Conservation (phyloP, 2,888 invertebrate species). For the Heliothis peltigera region DNA sequence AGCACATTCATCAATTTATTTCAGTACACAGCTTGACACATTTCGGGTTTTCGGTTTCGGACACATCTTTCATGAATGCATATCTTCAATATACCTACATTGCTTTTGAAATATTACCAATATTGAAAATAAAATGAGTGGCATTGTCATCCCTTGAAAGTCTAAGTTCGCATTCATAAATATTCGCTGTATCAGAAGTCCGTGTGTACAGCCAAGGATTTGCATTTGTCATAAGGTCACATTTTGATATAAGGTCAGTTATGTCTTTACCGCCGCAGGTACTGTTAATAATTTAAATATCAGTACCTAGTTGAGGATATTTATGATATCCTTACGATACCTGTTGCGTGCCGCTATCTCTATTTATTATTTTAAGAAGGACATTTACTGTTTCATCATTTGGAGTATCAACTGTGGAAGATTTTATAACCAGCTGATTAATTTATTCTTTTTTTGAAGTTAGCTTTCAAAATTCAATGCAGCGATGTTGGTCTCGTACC, state of each 20-base stretch:
- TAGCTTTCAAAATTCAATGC: background rate
- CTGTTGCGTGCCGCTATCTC: slow-evolving; percentile 27
- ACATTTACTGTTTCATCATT: slow-evolving; percentile 2
- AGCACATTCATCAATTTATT: too few species aligned
- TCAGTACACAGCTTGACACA: background rate
- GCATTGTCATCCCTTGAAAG: background rate
- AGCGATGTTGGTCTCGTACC: background rate
- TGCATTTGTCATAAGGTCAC: slow-evolving; percentile 65
- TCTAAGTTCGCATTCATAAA: background rate
- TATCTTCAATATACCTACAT: background rate
- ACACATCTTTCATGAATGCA: too few species aligned
- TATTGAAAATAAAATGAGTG: too few species aligned
- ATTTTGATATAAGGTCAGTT: slow-evolving; percentile 60
- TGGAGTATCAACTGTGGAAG: background rate
- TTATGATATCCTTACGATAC: slow-evolving; percentile 43
- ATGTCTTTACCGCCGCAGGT: slow-evolving; percentile 28
- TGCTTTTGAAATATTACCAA: background rate
- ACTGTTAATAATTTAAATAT: slow-evolving; percentile 27
- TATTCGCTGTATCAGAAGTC: slow-evolving; percentile 18
- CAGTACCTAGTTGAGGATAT: slow-evolving; percentile 35
- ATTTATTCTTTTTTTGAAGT: background rate
- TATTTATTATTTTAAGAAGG: slow-evolving; percentile 22
- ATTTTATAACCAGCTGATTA: background rate
- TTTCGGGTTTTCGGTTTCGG: too few species aligned
- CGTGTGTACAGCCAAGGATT: slow-evolving; percentile 54